A percentile compares a stretch with the other conserved stretches of the same genome.
These are phyloP conservation scores for Pseudomyrmex concolor DNA, from an alignment of 1,140 invertebrate species.

Conservation along the genomic window DNA sequence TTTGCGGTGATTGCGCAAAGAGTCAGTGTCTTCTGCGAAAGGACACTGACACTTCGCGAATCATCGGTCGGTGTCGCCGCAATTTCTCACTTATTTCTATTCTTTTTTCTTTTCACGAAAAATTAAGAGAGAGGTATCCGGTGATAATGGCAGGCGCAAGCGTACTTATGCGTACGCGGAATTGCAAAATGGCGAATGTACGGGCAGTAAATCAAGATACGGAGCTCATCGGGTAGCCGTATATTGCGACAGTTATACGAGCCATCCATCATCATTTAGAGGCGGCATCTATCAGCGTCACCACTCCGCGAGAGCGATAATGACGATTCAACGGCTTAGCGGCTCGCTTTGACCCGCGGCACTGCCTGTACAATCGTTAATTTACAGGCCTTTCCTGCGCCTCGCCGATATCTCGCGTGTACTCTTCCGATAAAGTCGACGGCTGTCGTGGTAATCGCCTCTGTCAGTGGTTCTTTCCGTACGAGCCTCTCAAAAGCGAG, in stretches of 20 bases:
- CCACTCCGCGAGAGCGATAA: conserved; percentile 76
- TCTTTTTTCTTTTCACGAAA: background rate
- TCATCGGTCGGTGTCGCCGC: background rate
- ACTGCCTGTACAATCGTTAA: conserved; percentile 72
- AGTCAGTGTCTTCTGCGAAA: background rate
- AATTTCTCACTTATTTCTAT: conserved; percentile 36
- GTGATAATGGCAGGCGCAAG: conserved; percentile 60
- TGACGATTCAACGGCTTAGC: conserved; percentile 77
- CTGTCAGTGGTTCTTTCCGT: conserved; percentile 53
- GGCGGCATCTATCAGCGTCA: conserved; percentile 77
- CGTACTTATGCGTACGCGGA: conserved; percentile 52
- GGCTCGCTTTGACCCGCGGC: conserved; percentile 74
- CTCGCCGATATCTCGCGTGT: conserved; percentile 56
- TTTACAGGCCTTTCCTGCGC: conserved; percentile 69
- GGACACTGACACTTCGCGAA: background rate
- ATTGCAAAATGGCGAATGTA: conserved; percentile 76
- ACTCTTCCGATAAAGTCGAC: conserved; percentile 63
- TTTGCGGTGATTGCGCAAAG: background rate
- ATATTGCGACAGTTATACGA: conserved; percentile 82
- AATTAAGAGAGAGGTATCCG: conserved; percentile 56
- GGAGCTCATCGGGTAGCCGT: conserved; percentile 77
- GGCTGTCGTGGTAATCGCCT: conserved; percentile 49
- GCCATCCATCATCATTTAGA: conserved; percentile 82
- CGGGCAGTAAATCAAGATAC: conserved; percentile 81
- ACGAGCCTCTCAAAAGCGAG: conserved; percentile 45